phyloP scores from a whole-genome alignment of 23 tunicate species.

The Trididemnum nubilum region DNA sequence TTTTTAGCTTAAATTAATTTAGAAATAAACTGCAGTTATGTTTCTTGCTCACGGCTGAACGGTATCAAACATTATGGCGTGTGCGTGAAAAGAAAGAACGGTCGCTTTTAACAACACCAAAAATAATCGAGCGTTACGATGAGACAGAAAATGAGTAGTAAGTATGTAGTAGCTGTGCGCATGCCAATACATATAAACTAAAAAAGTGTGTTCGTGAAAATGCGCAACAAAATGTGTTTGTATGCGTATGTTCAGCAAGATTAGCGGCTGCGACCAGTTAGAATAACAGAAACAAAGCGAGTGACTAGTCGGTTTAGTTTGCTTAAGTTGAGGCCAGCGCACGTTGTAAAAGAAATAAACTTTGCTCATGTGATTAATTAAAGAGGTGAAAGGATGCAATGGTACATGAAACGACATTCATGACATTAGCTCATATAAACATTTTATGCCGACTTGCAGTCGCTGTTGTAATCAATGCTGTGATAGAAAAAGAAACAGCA shows the following conservation, averaged over 20 bases:
- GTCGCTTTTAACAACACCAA: constrained; percentile 82
- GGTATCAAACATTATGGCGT: constrained; percentile 34
- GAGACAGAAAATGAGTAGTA: constrained; percentile 93
- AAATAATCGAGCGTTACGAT: constrained; percentile 98
- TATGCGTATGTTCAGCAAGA: constrained; percentile 71
- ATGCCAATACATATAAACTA: constrained; percentile 48
- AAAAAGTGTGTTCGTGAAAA: constrained; percentile 28
- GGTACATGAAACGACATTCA: not conserved
- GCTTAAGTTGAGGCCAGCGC: constrained; percentile 28
- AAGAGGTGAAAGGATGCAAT: constrained; percentile 54
- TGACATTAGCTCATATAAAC: constrained; percentile 25
- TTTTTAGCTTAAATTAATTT: constrained; percentile 16
- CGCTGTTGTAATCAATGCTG: not conserved
- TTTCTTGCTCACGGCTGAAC: constrained; percentile 37
- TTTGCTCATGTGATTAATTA: constrained; percentile 43
- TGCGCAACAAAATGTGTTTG: constrained; percentile 40
- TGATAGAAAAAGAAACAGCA: not conserved
- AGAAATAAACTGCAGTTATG: constrained; percentile 20
- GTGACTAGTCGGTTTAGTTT: constrained; percentile 31
- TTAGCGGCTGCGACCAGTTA: constrained; percentile 64
- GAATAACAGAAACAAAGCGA: constrained; percentile 78
- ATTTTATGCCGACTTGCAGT: not conserved
- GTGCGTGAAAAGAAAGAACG: constrained; percentile 71
- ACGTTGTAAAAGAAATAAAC: constrained; percentile 41
- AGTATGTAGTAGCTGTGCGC: constrained; percentile 72